A percentile compares a stretch with the other conserved stretches of the same genome.
These are phyloP conservation scores for Muricea muricata DNA, from an alignment of 92 coral and sea anemone species.

Conservation along the genomic window DNA sequence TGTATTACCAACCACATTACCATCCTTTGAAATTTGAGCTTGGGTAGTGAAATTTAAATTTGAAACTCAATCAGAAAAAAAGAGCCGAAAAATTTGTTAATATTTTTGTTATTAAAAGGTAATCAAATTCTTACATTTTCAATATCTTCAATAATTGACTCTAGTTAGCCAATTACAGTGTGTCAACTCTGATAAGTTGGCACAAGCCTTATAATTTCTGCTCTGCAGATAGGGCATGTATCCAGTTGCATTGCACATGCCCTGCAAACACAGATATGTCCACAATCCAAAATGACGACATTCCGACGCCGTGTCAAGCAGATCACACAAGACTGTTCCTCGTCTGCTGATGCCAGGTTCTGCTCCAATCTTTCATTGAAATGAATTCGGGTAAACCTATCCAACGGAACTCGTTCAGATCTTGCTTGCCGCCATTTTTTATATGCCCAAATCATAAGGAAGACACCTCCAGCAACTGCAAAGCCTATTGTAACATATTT, in stretches of 20 bases:
- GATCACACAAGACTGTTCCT: slow-evolving; percentile 75
- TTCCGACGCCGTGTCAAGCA: slow-evolving; percentile 88
- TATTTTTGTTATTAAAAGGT: no score
- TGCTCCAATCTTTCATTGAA: slow-evolving; percentile 57
- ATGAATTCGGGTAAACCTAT: slow-evolving; percentile 41
- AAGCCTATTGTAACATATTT: slow-evolving; percentile 75
- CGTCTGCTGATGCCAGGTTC: slow-evolving; percentile 27
- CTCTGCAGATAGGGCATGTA: slow-evolving; percentile 88
- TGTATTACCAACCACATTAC: no score
- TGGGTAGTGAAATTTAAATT: no score
- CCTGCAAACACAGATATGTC: slow-evolving; percentile 90
- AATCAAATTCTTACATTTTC: background rate
- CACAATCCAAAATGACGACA: slow-evolving; percentile 96
- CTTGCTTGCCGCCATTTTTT: slow-evolving; percentile 72
- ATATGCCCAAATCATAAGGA: slow-evolving; percentile 76
- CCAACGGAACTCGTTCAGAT: slow-evolving; percentile 55
- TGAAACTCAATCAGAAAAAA: no score
- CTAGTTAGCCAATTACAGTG: background rate
- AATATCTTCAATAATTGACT: background rate
- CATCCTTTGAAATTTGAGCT: no score
- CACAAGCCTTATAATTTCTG: slow-evolving; percentile 77
- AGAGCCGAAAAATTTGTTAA: no score
- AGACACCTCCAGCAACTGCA: slow-evolving; percentile 80
- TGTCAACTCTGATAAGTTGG: slow-evolving; percentile 70
- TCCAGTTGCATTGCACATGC: slow-evolving; percentile 76